These are phyloP conservation scores for Oreotragus oreotragus DNA, from an alignment of 2,113 vertebrate species.

Conservation along the genomic window DNA sequence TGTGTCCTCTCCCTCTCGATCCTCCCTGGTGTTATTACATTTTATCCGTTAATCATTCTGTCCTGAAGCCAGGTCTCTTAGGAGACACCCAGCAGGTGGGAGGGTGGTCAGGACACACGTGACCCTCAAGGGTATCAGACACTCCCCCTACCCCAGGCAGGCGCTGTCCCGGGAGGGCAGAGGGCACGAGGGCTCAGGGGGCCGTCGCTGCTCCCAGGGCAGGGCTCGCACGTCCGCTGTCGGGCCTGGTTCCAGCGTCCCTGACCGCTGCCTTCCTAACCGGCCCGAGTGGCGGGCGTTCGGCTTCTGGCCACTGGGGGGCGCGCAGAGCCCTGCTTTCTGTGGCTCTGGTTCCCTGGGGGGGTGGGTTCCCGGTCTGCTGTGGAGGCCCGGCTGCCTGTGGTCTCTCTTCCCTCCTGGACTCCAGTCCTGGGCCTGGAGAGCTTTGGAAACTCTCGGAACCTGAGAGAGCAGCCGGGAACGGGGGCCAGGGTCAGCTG, in stretches of 20 bases:
- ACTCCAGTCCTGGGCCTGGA: neutral
- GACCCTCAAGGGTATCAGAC: neutral
- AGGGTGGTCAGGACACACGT: rapidly evolving
- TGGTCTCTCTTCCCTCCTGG: neutral
- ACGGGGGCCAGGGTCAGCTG: neutral
- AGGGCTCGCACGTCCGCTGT: neutral
- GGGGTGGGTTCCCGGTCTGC: neutral
- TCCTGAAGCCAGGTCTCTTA: neutral
- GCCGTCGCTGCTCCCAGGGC: rapidly evolving
- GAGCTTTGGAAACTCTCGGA: neutral
- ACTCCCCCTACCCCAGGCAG: rapidly evolving
- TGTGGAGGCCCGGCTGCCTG: neutral
- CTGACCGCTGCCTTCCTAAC: neutral
- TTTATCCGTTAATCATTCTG: neutral
- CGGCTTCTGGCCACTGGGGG: neutral
- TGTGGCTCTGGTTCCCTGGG: rapidly evolving
- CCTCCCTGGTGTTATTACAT: neutral
- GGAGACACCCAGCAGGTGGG: neutral
- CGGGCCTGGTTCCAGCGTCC: rapidly evolving
- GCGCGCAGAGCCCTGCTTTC: neutral
- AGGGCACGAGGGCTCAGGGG: rapidly evolving
- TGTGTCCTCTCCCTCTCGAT: rapidly evolving
- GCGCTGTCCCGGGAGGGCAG: rapidly evolving
- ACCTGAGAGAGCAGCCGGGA: neutral
- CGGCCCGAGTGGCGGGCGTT: rapidly evolving